These are phyloP conservation scores for Holocentrus rufus DNA, from an alignment of 2,797 vertebrate species.

Conservation along the genomic window DNA sequence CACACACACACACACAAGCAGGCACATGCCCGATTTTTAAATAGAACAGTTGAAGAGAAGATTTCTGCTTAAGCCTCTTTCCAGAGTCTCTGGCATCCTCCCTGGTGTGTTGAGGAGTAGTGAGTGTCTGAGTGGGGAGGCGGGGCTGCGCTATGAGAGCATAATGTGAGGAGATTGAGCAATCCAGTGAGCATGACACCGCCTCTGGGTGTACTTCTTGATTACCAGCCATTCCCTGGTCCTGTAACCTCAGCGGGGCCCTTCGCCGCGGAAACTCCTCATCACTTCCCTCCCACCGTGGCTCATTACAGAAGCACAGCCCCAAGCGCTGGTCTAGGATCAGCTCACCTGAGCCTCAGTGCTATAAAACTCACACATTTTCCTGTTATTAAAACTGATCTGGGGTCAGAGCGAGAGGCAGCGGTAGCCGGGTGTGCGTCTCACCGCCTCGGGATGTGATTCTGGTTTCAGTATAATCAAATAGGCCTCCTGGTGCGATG, in stretches of 20 bases:
- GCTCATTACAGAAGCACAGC: conserved; percentile 66
- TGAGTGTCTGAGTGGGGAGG: conserved; percentile 21
- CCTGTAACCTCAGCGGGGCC: conserved; percentile 62
- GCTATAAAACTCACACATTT: conserved; percentile 39
- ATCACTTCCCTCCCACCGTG: conserved; percentile 60
- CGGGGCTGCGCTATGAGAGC: conserved; percentile 60
- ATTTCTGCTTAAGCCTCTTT: conserved; percentile 8
- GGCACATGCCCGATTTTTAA: not conserved
- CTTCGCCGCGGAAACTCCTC: conserved; percentile 65
- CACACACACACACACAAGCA: too few relatives aligned
- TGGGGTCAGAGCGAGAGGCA: conserved; percentile 50
- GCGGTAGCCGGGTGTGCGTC: conserved; percentile 17
- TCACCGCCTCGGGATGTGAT: conserved; percentile 32
- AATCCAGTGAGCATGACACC: conserved; percentile 65
- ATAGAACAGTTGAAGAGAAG: not conserved
- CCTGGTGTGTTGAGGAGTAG: conserved; percentile 4
- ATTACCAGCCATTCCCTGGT: conserved; percentile 66
- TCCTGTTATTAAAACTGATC: conserved; percentile 69
- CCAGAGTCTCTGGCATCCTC: conserved; percentile 4
- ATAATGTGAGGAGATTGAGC: conserved; percentile 74
- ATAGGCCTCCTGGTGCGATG: conserved; percentile 30
- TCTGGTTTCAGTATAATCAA: conserved; percentile 46
- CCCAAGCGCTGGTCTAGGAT: conserved; percentile 61
- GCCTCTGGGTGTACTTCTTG: conserved; percentile 75
- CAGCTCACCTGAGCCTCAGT: conserved; percentile 55